Evolutionary conservation across 1,140 invertebrate species (phyloP), one percentile per base, ranked within the genome.

Genomic region (Lepeophtheirus salmonis): DNA sequence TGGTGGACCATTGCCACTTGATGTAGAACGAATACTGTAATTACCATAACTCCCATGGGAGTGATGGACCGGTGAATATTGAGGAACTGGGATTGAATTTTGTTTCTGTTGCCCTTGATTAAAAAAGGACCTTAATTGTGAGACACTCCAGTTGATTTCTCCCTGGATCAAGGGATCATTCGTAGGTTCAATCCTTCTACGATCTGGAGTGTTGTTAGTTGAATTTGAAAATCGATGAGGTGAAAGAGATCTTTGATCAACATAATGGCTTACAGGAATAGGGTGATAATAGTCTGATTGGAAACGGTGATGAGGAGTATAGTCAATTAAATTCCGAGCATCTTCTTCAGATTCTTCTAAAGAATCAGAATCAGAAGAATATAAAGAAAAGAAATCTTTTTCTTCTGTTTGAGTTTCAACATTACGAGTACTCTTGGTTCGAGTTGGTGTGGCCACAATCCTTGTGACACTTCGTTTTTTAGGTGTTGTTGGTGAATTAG

Each of bases 111-210:
- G 62, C 48, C 57, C 62, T 17, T 65, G 65, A 25, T 62, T 67
- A 62, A 72, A 73, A 30, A 73, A 64, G 25, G 67, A 65, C 22
- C 71, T 51, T 14, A 73, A 63, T 50, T 71, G 66, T 3, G 71
- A 70, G 14, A 73, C 71, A 64, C 70, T 71, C 70, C 71, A 73
- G 59, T 67, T 71, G 13, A 73, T 71, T 62, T 72, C 71, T 26
- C 64, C 64, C 14, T 63, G 63, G 23, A 63, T 66, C 23, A 62
- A 18, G 54, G 66, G 62, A 3, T 69, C 65, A 14, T 23, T 14
- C 20, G 20, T 20, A 2, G 49, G 49, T 12, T 50, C 49, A n/a
- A 50, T 17, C 49, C 20, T 50, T 50, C 49, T n/a, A 17, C 49
- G 2, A 6, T 6, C 30, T n/a, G 30, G 30, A 41, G 30, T 6